Conservation (phyloP, 2,113 vertebrate species). For the Nansenia antarctica region DNA sequence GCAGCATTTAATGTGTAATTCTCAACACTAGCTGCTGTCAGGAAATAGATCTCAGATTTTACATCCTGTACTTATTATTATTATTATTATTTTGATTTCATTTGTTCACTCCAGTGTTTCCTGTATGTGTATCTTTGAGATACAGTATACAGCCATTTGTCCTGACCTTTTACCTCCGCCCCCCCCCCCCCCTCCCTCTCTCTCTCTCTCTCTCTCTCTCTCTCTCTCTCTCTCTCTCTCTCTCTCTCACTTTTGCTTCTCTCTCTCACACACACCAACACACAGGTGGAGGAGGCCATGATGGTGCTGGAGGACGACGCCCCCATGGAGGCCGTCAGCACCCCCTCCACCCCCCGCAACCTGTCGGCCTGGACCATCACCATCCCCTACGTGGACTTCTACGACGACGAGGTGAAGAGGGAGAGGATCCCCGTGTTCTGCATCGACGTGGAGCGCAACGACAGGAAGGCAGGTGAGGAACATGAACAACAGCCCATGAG, state of each 20-base stretch:
- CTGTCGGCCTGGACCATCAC: constrained; percentile 94
- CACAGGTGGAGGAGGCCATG: constrained; percentile 95
- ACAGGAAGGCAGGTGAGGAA: constrained; percentile 86
- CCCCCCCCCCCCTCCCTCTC: constrained; percentile 3
- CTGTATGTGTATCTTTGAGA: background rate
- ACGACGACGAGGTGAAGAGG: constrained; percentile 88
- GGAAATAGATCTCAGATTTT: background rate
- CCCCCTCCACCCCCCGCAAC: constrained; percentile 92
- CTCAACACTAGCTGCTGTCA: background rate
- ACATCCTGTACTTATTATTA: background rate
- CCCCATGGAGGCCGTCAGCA: constrained; percentile 87
- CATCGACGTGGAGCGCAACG: constrained; percentile 96
- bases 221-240: constrained; percentile 1
- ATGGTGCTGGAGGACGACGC: constrained; percentile 97
- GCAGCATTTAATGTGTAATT: too few relatives aligned
- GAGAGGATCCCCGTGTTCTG: constrained; percentile 96
- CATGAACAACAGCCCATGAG: too few relatives aligned
- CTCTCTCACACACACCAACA: too few relatives aligned
- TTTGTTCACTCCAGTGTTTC: background rate
- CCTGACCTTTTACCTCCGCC: background rate
- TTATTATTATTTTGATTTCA: too few relatives aligned
- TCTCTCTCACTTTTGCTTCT: background rate
- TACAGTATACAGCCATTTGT: too few relatives aligned
- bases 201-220: background rate
- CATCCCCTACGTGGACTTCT: constrained; percentile 95